Evolutionary conservation across 37 sponge, comb jelly and placozoan genomes (phyloP), one percentile per base, ranked within the genome.

Genomic region (Haliclona indistincta): DNA sequence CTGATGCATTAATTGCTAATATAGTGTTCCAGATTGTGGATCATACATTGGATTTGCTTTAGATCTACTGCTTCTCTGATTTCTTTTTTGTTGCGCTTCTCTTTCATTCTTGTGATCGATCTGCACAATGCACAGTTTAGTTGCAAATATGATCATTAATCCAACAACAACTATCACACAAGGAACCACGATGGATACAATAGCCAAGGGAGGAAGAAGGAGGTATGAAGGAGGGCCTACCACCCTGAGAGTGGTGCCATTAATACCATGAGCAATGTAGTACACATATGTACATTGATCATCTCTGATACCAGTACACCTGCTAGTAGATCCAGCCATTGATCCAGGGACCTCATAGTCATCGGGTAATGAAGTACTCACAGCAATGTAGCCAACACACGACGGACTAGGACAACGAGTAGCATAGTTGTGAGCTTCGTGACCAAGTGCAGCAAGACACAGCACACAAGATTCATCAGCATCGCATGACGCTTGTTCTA

Each of bases 111-210:
- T n/a, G n/a, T 56, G 47, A 25, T 85, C 79, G 4, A 20, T 37
- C 23, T 36, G 22, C 0, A 80, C 34, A 0, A 80, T 45, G n/a
- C 37, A 30, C 3, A 64, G 3, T 45, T 82, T 82, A 60, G 64
- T n/a, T n/a, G n/a, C 49, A 22, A 82, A 4, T 6, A 73, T 35
- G 41, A 82, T 60, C 2, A 54, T 20, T 3, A 82, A 43, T 7
- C 49, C 4, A 13, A 74, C 83, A 26, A 82, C 49, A 7, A 82
- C 13, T 0, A 82, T 2, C 22, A 82, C 55, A 30, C 47, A 64
- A 30, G 23, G 56, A 23, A 74, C 64, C 1, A 82, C 0, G 20
- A 43, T 10, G 0, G 26, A 68, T 25, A 74, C 75, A 25, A 82
- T 74, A 35, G 66, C 73, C 58, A 33, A 82, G 26, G 53, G 54